A percentile compares a stretch with the other conserved stretches of the same genome.
These are phyloP conservation scores for Aphelenchoides bicaudatus DNA, from an alignment of 2,888 invertebrate species.

Conservation along the genomic window DNA sequence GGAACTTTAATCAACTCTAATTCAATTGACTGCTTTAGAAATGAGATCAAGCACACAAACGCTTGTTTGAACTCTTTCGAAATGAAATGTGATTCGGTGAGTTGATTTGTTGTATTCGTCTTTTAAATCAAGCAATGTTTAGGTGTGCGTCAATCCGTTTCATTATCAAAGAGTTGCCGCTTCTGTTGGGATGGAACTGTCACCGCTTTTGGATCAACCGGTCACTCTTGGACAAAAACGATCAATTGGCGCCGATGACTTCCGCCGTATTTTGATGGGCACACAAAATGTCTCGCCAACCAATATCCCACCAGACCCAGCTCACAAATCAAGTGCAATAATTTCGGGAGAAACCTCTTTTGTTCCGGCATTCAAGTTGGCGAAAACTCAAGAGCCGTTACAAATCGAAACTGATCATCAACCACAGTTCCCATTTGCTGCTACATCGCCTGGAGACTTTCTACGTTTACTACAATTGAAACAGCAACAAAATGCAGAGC, in stretches of 20 bases:
- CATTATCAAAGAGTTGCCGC: constrained; percentile 96
- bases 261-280: not conserved
- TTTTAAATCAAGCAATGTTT: constrained; percentile 61
- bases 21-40: too few relatives aligned
- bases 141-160: constrained; percentile 85
- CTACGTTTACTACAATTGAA: not conserved
- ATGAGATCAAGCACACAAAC: constrained; percentile 76
- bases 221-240: not conserved
- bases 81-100: constrained; percentile 33
- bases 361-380: not conserved
- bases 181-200: not conserved
- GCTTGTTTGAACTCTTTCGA: constrained; percentile 30
- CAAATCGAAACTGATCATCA: too few relatives aligned
- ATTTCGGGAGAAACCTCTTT: too few relatives aligned
- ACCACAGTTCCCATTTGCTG: not conserved
- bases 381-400: too few relatives aligned
- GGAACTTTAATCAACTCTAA: too few relatives aligned
- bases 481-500: not conserved
- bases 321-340: too few relatives aligned
- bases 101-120: not conserved
- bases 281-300: not conserved
- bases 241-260: not conserved
- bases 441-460: not conserved
- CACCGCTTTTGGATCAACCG: not conserved
- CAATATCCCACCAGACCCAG: not conserved